These are phyloP conservation scores for Pitta sordida DNA, from an alignment of 2,113 vertebrate species.

Conservation along the genomic window DNA sequence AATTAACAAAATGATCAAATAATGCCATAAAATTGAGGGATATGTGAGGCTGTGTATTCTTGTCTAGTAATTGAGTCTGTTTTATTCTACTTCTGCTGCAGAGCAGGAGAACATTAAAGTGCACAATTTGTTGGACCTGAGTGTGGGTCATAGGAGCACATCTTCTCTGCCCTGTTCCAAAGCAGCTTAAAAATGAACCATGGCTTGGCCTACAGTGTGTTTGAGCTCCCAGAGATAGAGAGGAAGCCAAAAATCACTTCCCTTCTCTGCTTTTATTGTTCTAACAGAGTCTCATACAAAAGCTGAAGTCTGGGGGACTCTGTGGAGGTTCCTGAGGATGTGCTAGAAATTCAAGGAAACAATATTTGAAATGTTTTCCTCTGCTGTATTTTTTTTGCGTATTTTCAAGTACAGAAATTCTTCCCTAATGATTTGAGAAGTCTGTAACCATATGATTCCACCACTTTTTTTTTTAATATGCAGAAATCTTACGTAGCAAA, in stretches of 20 bases:
- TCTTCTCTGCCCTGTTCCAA: background rate
- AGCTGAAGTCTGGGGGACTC: background rate
- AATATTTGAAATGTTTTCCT: background rate
- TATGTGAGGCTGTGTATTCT: background rate
- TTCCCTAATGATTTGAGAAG: background rate
- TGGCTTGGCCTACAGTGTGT: background rate
- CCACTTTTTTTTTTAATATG: background rate
- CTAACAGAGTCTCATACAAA: constrained; percentile 14
- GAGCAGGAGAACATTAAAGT: background rate
- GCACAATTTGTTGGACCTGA: fast-evolving
- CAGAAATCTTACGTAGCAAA: background rate
- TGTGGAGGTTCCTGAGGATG: background rate
- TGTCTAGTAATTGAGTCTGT: background rate
- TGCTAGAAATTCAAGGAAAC: constrained; percentile 29
- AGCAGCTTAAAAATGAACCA: background rate
- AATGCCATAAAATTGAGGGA: background rate
- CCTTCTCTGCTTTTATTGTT: constrained; percentile 8
- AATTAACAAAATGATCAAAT: background rate
- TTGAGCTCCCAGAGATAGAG: constrained; percentile 21
- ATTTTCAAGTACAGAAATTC: background rate
- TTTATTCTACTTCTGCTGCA: background rate
- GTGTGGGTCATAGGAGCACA: background rate
- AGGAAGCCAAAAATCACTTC: constrained; percentile 35
- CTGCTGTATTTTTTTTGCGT: background rate
- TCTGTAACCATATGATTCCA: background rate